A percentile compares a stretch with the other conserved stretches of the same genome.
phyloP scores from a whole-genome alignment of 2,113 vertebrate species.

The Hiodon alosoides region DNA sequence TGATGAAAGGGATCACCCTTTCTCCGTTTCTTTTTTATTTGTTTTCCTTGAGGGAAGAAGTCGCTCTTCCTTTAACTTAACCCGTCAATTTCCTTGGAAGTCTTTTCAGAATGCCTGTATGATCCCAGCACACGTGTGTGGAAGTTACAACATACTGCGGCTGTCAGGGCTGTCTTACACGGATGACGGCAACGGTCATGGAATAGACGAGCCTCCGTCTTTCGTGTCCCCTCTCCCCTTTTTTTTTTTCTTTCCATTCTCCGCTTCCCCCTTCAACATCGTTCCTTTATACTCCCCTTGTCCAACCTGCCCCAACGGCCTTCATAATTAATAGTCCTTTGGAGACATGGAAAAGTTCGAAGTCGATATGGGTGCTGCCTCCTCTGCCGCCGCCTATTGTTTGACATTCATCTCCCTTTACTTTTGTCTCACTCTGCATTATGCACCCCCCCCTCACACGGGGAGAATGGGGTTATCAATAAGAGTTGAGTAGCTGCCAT shows the following conservation, averaged over 20 bases:
- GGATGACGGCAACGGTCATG: constrained; percentile 54
- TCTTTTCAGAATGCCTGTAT: constrained; percentile 61
- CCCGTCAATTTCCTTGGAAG: constrained; percentile 30
- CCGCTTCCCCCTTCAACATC: constrained; percentile 24
- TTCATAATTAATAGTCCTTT: constrained; percentile 82
- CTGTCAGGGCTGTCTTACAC: constrained; percentile 49
- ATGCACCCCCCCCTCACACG: constrained; percentile 47
- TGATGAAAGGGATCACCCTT: constrained; percentile 77
- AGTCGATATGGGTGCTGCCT: constrained; percentile 62
- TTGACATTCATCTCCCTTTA: constrained; percentile 71
- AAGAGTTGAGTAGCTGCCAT: constrained; percentile 60
- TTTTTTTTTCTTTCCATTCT: constrained; percentile 19
- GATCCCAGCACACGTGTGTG: too few relatives aligned
- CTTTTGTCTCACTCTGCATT: constrained; percentile 45
- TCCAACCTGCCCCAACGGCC: constrained; percentile 76
- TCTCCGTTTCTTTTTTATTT: constrained; percentile 60
- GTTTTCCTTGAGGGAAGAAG: constrained; percentile 68
- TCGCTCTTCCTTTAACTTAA: constrained; percentile 54
- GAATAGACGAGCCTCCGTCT: neutral
- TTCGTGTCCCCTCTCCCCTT: neutral
- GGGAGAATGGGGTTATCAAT: constrained; percentile 74
- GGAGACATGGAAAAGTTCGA: constrained; percentile 74
- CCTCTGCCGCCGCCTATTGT: constrained; percentile 64
- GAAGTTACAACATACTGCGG: neutral
- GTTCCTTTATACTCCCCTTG: constrained; percentile 50